Base-by-base conservation (phyloP, 23 tunicate genomes). In the Corella eumyota region DNA sequence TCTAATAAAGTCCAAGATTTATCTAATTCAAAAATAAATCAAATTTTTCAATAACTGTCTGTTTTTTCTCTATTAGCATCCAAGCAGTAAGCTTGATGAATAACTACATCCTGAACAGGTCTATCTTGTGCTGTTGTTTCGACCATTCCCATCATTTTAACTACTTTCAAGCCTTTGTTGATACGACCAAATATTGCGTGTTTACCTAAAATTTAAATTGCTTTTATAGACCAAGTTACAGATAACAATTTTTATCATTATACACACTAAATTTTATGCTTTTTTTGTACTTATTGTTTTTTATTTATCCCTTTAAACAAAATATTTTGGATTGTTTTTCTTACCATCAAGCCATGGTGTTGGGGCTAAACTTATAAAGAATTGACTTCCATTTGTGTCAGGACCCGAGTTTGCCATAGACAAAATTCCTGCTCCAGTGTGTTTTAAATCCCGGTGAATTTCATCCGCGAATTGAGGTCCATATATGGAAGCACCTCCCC, bases 371-470 rank as follows among this genome's bases (percentile, higher is more conserved):
- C 95, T 93, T 49, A 93, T 78, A 52, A 93, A 93, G 68, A 93
- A 93, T 64, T 93, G 99, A 33, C 83, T 72, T 22, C 99, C 99
- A 36, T 93, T 93, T 2, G 95, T 93, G 50, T 93, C 51, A 9
- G 93, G 81, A 11, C 99, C 99, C 23, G 95, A 84, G 62, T 93
- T 93, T 21, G 99, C 99, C 99, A 93, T 93, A 24, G 99, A 93
- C n/a, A 93, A 49, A 24, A 93, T 72, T 20, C 99, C 99, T 0
- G 99, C 99, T 9, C 99, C 99, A 17, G 95, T 56, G 59, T 93
- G 99, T 50, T 85, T 93, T 52, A 93, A 65, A 6, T 93, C 99
- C 32, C 72, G 65, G 38, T 88, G 80, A 62, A 93, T 63, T 73
- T 93, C 99, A 63, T 93, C 99, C 36, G 61, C 75, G 68, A 93